phyloP scores from a whole-genome alignment of 2,113 vertebrate species.

The Xiphorhynchus elegans region DNA sequence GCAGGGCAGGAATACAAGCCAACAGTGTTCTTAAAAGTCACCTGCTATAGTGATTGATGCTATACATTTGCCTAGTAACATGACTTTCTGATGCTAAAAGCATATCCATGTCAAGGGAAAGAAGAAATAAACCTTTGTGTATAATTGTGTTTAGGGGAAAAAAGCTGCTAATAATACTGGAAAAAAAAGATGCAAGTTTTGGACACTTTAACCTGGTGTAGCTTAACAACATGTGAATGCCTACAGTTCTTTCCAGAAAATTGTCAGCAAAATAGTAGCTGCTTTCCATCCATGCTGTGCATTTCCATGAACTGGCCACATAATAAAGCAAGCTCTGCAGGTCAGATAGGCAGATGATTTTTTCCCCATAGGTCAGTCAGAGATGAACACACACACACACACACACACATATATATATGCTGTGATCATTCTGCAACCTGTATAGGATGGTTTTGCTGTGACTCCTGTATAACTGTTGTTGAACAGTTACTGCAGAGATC shows the following conservation, averaged over 20 bases:
- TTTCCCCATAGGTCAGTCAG: background rate
- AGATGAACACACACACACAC: background rate
- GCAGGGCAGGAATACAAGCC: background rate
- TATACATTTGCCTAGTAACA: background rate
- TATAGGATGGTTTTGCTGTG: background rate
- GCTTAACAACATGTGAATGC: background rate
- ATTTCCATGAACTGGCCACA: background rate
- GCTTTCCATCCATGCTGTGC: background rate
- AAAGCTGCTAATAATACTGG: background rate
- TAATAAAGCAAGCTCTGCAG: background rate
- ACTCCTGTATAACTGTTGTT: background rate
- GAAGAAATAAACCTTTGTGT: background rate
- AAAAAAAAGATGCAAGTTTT: background rate
- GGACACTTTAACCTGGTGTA: background rate
- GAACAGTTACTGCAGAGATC: background rate
- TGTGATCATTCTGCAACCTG: background rate
- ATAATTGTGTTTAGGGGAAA: background rate
- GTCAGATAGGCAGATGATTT: background rate
- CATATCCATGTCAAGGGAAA: background rate
- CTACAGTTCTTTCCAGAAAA: background rate
- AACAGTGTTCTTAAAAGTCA: background rate
- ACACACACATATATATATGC: background rate
- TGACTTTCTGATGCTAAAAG: slow-evolving; percentile 6
- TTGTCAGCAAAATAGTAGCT: slow-evolving; percentile 62
- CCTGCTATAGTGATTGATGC: background rate